Conservation (phyloP, 64 coral and sea anemone genomes). For the Actinia tenebrosa region DNA sequence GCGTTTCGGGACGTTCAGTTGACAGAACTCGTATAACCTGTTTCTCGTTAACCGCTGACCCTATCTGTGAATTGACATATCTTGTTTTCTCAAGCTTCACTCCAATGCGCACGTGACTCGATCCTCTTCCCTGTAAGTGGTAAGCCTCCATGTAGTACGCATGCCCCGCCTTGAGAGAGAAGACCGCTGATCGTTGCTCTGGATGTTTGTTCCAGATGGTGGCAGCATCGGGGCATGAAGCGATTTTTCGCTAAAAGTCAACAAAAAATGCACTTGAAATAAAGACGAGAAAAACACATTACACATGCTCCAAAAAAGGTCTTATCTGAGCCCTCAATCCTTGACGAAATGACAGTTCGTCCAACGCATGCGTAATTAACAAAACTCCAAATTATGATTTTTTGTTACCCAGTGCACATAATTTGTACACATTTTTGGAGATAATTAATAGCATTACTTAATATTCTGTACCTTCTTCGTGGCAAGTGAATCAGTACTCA, state of each 20-base stretch:
- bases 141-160: slow-evolving; percentile 50
- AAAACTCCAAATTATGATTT: not conserved
- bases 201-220: slow-evolving; percentile 42
- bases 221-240: slow-evolving; percentile 40
- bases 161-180: slow-evolving; percentile 33
- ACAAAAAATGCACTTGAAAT: not conserved
- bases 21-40: slow-evolving; percentile 36
- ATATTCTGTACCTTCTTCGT: not conserved
- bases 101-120: slow-evolving; percentile 42
- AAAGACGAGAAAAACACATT: too few species aligned
- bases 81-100: slow-evolving; percentile 60
- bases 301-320: too few species aligned
- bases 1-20: slow-evolving; percentile 35
- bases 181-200: slow-evolving; percentile 48
- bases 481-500: slow-evolving; percentile 7
- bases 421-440: too few species aligned
- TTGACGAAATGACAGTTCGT: not conserved
- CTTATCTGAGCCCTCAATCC: too few species aligned
- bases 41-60: slow-evolving; percentile 62
- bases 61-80: slow-evolving; percentile 58
- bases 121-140: slow-evolving; percentile 30
- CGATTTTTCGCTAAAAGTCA: slow-evolving; percentile 39
- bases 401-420: not conserved
- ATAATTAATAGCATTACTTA: not conserved
- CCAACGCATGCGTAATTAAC: not conserved